Percentiles rank a stretch among this genome's conserved stretches.
phyloP scores from a whole-genome alignment of 2,797 vertebrate genomes.

The Limnodromus scolopaceus region DNA sequence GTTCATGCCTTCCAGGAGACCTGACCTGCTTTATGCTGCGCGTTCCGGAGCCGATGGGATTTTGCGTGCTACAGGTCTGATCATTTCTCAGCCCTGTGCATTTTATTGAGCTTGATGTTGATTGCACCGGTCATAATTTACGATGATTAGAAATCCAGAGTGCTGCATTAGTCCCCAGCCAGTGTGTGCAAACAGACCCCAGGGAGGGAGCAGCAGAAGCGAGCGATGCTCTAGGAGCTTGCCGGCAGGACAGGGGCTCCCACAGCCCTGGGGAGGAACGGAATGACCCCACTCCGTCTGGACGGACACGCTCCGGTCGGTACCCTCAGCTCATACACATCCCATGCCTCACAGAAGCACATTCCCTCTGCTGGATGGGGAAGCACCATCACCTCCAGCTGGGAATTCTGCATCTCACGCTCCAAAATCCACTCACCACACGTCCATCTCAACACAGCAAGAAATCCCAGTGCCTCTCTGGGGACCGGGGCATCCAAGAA shows the following conservation, averaged over 20 bases:
- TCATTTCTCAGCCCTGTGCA: not conserved
- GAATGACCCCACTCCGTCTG: not conserved
- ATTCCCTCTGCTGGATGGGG: not conserved
- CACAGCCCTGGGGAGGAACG: rapidly evolving
- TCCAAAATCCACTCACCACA: not conserved
- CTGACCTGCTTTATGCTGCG: not conserved
- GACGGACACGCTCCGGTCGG: not conserved
- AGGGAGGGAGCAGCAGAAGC: not conserved
- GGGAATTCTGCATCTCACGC: not conserved
- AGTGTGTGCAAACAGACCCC: slow-evolving; percentile 39
- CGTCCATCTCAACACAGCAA: rapidly evolving
- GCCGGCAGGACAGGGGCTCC: not conserved
- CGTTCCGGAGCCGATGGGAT: rapidly evolving
- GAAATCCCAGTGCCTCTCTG: not conserved
- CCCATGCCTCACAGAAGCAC: not conserved
- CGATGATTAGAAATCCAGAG: slow-evolving; percentile 40
- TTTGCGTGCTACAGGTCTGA: not conserved
- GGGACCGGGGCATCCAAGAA: not conserved
- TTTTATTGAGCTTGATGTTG: slow-evolving; percentile 42
- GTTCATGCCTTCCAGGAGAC: not conserved
- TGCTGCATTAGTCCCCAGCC: not conserved
- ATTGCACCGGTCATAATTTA: slow-evolving; percentile 53
- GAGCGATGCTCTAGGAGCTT: rapidly evolving
- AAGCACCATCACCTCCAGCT: not conserved
- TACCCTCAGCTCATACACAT: not conserved